Conservation (phyloP, 1,140 invertebrate genomes). For the Carposina sasakii region DNA sequence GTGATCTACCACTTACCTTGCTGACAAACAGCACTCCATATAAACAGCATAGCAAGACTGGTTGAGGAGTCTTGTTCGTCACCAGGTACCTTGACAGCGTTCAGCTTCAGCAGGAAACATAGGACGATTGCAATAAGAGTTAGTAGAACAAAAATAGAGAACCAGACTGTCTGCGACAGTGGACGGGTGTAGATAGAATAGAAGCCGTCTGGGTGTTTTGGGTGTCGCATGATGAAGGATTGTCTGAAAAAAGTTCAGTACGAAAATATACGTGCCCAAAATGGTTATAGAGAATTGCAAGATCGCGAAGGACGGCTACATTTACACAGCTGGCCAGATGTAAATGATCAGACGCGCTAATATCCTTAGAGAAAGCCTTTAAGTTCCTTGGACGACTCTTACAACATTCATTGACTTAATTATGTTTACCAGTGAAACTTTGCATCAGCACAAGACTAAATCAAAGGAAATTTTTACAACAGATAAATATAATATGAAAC, state of each 20-base stretch:
- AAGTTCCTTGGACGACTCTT: too few relatives aligned
- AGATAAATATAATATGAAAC: too few relatives aligned
- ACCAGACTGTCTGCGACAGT: constrained; percentile 73
- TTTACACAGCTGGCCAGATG: too few relatives aligned
- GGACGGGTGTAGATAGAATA: constrained; percentile 76
- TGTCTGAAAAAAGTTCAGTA: constrained; percentile 64
- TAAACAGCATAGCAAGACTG: constrained; percentile 52
- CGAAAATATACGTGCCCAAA: too few relatives aligned
- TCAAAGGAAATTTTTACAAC: too few relatives aligned
- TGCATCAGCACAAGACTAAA: too few relatives aligned
- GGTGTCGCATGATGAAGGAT: constrained; percentile 78
- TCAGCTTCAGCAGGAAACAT: constrained; percentile 37
- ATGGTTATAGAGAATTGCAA: too few relatives aligned
- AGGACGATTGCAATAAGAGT: constrained; percentile 20
- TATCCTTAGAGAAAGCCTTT: too few relatives aligned
- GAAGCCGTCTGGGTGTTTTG: constrained; percentile 72
- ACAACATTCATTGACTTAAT: too few relatives aligned
- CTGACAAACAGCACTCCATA: constrained; percentile 64
- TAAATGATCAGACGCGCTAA: too few relatives aligned
- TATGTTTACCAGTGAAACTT: too few relatives aligned
- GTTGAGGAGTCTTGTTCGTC: constrained; percentile 34
- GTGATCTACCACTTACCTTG: constrained; percentile 69
- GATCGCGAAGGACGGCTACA: too few relatives aligned
- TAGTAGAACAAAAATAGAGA: constrained; percentile 53
- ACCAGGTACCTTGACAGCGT: constrained; percentile 15